Percentiles rank a stretch among this genome's conserved stretches.
Conservation (phyloP, 2,888 invertebrate genomes). For the Odontomyia ornata region DNA sequence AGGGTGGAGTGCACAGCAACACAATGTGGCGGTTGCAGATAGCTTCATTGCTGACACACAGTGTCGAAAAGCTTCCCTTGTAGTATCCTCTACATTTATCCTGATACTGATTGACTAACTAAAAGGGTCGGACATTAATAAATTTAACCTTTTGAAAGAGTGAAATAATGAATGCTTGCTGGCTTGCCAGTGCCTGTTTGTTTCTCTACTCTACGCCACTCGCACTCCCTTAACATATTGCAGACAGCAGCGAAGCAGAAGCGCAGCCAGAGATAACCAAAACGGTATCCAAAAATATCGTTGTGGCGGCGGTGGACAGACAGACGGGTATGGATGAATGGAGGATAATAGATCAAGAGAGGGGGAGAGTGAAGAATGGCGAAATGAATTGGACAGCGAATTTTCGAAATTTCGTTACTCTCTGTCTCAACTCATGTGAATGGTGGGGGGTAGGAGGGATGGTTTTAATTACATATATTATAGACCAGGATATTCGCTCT, state of each 20-base stretch:
- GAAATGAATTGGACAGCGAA: background rate
- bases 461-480: conserved; percentile 32
- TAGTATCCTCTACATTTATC: conserved; percentile 27
- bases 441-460: background rate
- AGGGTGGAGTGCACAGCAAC: background rate
- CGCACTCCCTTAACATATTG: background rate
- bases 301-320: too few species aligned
- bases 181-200: too few species aligned
- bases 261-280: background rate
- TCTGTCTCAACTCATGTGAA: background rate
- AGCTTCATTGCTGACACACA: conserved; percentile 16
- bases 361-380: background rate
- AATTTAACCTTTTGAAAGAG: conserved; percentile 40
- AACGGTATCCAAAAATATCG: too few species aligned
- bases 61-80: conserved; percentile 8
- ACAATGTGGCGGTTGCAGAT: conserved; percentile 9
- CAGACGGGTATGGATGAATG: too few species aligned
- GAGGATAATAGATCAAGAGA: too few species aligned
- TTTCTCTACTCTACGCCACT: background rate
- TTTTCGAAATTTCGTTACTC: conserved; percentile 23
- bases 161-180: conserved; percentile 39
- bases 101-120: conserved; percentile 43
- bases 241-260: background rate
- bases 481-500: conserved; percentile 25
- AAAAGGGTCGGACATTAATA: conserved; percentile 44